Conservation (phyloP, 2,113 vertebrate species). For the Mugil cephalus region DNA sequence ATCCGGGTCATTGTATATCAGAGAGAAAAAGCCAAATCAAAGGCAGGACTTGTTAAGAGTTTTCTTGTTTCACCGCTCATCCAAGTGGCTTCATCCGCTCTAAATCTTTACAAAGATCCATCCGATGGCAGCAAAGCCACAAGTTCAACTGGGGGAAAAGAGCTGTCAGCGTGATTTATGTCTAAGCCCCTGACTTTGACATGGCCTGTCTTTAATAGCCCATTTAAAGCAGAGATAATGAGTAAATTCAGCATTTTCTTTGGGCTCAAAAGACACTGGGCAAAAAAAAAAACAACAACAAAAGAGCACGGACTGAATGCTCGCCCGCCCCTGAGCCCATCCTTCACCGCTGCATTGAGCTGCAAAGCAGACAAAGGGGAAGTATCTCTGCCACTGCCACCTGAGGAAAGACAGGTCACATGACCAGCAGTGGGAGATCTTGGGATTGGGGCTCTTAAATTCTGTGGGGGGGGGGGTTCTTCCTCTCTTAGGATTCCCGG, state of each 20-base stretch:
- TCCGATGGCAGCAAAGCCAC: conserved; percentile 37
- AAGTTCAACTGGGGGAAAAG: conserved; percentile 74
- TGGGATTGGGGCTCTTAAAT: conserved; percentile 25
- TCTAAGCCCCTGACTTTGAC: conserved; percentile 81
- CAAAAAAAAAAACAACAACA: conserved; percentile 90
- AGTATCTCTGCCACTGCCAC: conserved; percentile 87
- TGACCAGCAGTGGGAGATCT: conserved; percentile 59
- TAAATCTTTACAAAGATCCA: conserved; percentile 13
- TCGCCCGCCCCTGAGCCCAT: conserved; percentile 79
- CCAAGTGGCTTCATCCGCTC: too few relatives aligned
- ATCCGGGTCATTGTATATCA: too few relatives aligned
- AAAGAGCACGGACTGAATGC: conserved; percentile 86
- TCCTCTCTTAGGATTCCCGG: conserved; percentile 52
- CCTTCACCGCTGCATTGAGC: conserved; percentile 84
- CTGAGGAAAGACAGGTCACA: conserved; percentile 82
- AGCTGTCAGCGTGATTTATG: conserved; percentile 73
- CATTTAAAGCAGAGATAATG: conserved; percentile 79
- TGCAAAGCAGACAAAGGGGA: conserved; percentile 90
- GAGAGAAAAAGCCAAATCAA: too few relatives aligned
- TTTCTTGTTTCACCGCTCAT: too few relatives aligned
- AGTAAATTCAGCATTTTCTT: conserved; percentile 76
- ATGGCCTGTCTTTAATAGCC: conserved; percentile 80
- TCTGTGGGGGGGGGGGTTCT: conserved; percentile 22
- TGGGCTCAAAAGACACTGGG: conserved; percentile 84
- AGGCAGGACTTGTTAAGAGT: too few relatives aligned